Percentiles rank a stretch among this genome's conserved stretches.
phyloP scores from a whole-genome alignment of 2,888 invertebrate genomes.

The Caenorhabditis sp. region DNA sequence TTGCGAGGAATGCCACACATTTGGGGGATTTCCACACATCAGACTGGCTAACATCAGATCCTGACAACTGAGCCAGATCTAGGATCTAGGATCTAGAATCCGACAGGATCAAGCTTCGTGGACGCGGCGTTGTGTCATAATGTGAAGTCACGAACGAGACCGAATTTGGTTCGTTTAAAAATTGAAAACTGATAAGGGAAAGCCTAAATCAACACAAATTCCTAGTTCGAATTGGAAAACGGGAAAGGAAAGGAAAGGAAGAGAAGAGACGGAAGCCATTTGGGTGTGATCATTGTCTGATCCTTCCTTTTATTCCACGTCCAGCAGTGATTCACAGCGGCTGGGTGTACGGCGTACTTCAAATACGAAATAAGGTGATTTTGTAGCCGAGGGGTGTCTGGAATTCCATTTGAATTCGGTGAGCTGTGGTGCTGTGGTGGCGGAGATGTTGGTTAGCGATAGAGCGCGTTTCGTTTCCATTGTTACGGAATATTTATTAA shows the following conservation, averaged over 20 bases:
- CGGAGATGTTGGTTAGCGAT: background rate
- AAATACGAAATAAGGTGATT: background rate
- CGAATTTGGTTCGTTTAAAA: too few relatives aligned
- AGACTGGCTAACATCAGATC: slow-evolving; percentile 45
- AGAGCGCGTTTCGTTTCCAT: background rate
- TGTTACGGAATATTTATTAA: too few relatives aligned
- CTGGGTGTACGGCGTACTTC: background rate
- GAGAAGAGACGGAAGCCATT: slow-evolving; percentile 1
- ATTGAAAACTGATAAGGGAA: slow-evolving; percentile 5
- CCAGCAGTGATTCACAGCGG: background rate
- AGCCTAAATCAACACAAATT: too few relatives aligned
- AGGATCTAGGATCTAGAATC: too few relatives aligned
- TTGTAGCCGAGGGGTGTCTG: background rate
- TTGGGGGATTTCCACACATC: slow-evolving; percentile 25
- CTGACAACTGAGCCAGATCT: slow-evolving; percentile 28
- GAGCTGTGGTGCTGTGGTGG: background rate
- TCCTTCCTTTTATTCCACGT: background rate
- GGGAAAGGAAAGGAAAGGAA: background rate
- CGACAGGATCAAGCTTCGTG: slow-evolving; percentile 36
- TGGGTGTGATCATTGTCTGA: slow-evolving; percentile 10
- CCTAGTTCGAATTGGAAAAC: too few relatives aligned
- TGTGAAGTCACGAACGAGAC: too few relatives aligned
- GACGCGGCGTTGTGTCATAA: too few relatives aligned
- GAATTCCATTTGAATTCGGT: too few relatives aligned
- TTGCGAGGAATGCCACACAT: slow-evolving; percentile 19